A percentile compares a stretch with the other conserved stretches of the same genome.
phyloP scores from a whole-genome alignment of 2,113 vertebrate species.

The Phyllostomus discolor region DNA sequence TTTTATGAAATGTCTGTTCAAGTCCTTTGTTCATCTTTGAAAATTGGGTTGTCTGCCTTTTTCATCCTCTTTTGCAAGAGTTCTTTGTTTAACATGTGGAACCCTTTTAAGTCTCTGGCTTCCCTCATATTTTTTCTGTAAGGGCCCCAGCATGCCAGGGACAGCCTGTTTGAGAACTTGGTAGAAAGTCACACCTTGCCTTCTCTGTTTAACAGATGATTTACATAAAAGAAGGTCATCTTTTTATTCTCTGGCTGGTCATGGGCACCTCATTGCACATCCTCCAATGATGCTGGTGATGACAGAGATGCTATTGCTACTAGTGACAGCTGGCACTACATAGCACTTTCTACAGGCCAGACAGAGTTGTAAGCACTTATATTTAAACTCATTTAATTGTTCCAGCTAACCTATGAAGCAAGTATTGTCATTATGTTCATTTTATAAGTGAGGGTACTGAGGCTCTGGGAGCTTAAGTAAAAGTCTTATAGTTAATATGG shows the following conservation, averaged over 20 bases:
- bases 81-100: not conserved
- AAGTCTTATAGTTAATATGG: not conserved
- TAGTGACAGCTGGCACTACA: rapidly evolving
- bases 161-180: not conserved
- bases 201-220: not conserved
- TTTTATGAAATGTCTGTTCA: not conserved
- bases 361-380: not conserved
- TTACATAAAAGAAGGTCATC: not conserved
- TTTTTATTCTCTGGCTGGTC: not conserved
- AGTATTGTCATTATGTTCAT: too few species aligned
- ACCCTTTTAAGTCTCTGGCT: not conserved
- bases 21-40: not conserved
- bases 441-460: not conserved
- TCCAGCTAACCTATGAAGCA: not conserved
- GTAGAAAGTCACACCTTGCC: not conserved
- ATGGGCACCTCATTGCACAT: not conserved
- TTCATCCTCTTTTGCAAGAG: not conserved
- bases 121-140: not conserved
- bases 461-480: not conserved
- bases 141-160: not conserved
- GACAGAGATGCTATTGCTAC: not conserved
- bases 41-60: not conserved
- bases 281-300: not conserved
- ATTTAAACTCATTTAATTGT: not conserved
- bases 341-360: not conserved